A percentile compares a stretch with the other conserved stretches of the same genome.
Conservation (phyloP, 2,797 vertebrate species). For the Mormyrus proboscirostris region DNA sequence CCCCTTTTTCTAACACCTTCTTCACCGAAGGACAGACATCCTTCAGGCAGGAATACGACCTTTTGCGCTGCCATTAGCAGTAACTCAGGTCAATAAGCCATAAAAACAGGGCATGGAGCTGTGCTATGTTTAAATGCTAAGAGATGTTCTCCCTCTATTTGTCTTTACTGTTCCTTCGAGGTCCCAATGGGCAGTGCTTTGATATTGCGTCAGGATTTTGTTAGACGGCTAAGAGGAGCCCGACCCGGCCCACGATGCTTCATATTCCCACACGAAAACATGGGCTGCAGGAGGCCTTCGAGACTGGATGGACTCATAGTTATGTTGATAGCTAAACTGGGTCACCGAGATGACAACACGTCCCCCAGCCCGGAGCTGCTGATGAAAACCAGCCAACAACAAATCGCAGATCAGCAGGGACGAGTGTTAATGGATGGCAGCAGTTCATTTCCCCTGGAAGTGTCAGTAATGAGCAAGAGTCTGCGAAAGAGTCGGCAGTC, state of each 20-base stretch:
- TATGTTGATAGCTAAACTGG: background rate
- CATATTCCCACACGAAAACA: background rate
- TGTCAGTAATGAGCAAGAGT: background rate
- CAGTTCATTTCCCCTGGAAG: background rate
- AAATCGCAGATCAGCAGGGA: background rate
- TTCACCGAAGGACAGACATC: background rate
- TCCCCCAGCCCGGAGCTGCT: background rate
- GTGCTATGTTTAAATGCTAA: background rate
- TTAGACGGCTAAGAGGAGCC: background rate
- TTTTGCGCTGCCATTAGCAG: background rate
- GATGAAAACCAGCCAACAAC: background rate
- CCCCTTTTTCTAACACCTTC: background rate
- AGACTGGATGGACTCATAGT: background rate
- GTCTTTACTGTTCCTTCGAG: background rate
- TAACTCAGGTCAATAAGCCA: slow-evolving; percentile 5
- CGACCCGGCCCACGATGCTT: background rate
- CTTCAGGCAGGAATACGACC: background rate
- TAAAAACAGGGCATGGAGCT: background rate
- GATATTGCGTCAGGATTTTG: background rate
- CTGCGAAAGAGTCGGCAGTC: background rate
- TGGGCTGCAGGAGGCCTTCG: background rate
- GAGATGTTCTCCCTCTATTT: background rate
- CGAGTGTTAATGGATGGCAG: background rate
- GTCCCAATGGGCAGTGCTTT: background rate
- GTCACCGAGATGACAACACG: background rate